Percentiles rank a stretch among this genome's conserved stretches.
phyloP scores from a whole-genome alignment of 2,797 vertebrate species.

The Sus cebifrons region DNA sequence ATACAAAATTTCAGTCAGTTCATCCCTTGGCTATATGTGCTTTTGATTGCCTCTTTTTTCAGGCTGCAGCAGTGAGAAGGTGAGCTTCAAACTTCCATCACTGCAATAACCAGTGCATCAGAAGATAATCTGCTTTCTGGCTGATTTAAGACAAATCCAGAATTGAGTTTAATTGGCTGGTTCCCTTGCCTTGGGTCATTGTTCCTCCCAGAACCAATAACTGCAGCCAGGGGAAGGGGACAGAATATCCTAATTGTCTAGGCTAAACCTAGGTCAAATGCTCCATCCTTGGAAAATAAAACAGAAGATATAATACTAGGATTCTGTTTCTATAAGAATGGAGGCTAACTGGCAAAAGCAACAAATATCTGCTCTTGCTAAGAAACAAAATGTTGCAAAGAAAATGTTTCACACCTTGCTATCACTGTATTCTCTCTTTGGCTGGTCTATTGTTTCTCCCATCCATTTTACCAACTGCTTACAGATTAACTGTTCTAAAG shows the following conservation, averaged over 20 bases:
- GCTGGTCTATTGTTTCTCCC: not conserved
- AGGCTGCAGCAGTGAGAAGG: not conserved
- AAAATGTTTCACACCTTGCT: not conserved
- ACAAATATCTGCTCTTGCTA: not conserved
- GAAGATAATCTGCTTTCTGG: slow-evolving; percentile 3
- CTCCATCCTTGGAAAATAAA: not conserved
- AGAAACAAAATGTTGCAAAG: not conserved
- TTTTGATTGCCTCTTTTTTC: not conserved
- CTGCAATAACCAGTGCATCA: not conserved
- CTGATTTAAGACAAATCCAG: not conserved
- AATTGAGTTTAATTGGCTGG: not conserved
- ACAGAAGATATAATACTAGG: not conserved
- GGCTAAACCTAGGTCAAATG: not conserved
- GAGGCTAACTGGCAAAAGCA: not conserved
- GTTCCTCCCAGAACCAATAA: not conserved
- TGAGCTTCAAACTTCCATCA: not conserved
- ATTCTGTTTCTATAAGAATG: not conserved
- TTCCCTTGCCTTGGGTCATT: not conserved
- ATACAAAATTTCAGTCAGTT: not conserved
- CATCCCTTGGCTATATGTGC: not conserved
- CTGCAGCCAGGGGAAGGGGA: not conserved
- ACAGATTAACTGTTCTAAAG: not conserved
- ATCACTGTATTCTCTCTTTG: not conserved
- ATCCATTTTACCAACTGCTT: not conserved
- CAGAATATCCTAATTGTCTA: not conserved